phyloP scores from a whole-genome alignment of 2,113 vertebrate genomes.

The Himantopus leucocephalus region DNA sequence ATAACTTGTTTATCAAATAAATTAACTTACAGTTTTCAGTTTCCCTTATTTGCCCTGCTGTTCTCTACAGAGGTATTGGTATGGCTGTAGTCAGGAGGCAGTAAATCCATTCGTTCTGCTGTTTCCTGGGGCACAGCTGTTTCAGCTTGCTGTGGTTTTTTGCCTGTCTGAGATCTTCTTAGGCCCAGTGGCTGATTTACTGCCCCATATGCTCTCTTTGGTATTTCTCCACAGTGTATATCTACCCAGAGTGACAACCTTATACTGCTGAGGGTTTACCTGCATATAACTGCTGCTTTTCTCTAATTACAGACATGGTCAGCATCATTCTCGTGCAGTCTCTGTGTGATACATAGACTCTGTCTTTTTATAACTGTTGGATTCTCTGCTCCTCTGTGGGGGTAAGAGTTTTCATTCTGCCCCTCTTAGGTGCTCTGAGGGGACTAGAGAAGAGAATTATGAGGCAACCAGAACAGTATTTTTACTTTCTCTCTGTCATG shows the following conservation, averaged over 20 bases:
- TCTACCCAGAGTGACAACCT: not conserved
- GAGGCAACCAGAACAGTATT: not conserved
- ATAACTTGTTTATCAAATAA: not conserved
- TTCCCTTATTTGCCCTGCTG: not conserved
- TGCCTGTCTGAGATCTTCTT: conserved; percentile 29
- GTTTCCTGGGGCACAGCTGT: conserved; percentile 42
- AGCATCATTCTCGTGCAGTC: not conserved
- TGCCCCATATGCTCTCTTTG: conserved; percentile 30
- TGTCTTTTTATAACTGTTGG: not conserved
- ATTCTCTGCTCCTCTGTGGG: not conserved
- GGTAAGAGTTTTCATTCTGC: not conserved
- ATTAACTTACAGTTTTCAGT: not conserved
- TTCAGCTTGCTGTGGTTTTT: not conserved
- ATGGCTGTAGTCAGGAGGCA: not conserved
- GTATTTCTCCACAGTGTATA: not conserved
- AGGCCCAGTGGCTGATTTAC: conserved; percentile 12
- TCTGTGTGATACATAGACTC: not conserved
- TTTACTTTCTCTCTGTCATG: not conserved
- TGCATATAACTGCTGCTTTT: not conserved
- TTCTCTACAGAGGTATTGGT: not conserved
- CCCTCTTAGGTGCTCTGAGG: not conserved
- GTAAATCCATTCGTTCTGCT: conserved; percentile 47
- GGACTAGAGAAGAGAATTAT: not conserved
- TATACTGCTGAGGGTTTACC: not conserved
- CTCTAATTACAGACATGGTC: not conserved